Base-by-base conservation (phyloP, 2,113 vertebrate species). In the Psilopsiagon aurifrons region DNA sequence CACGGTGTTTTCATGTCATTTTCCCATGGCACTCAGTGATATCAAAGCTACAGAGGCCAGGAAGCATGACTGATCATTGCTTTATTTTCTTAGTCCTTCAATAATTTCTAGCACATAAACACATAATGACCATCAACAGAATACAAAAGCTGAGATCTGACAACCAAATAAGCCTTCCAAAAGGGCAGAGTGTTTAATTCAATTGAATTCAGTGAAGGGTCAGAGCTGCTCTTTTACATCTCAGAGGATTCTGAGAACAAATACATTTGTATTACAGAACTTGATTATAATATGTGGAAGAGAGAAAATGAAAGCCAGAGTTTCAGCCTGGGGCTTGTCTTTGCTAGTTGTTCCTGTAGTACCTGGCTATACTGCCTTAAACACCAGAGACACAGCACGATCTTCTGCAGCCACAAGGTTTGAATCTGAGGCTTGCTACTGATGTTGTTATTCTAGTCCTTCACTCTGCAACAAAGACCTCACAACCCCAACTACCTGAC, bases 31-130 rank as follows among this genome's bases (percentile, higher is more conserved):
- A 16, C 71, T 81, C 13, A 41, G 73, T 83, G 70, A 93, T 49
- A 79, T 79, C 63, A 63, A 91, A 97, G 82, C 46, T n/a, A n/a
- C 25, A 52, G 69, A 77, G 62, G 77, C 90, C 60, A 60, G 78
- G 55, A 93, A 94, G 83, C 70, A 59, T 63, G 76, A 71, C 89
- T 86, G 91, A 84, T 77, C 17, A 63, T 67, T 67, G 55, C 43
- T 81, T 86, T 80, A 80, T 83, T 95, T 94, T 93, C 83, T 69
- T 84, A 74, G 83, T 86, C 83, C 86, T 78, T 55, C 86, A 78
- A 28, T 90, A 80, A 92, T 67, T 95, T 77, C 92, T 67, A 81
- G n/a, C 49, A 86, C 47, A 59, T 46, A 90, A 92, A 88, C 71
- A 90, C 55, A 70, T 28, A 67, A 86, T 70, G 79, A 74, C 43